A percentile compares a stretch with the other conserved stretches of the same genome.
Evolutionary conservation across 2,888 invertebrate genomes (phyloP).

Genomic region (Psococerastis gibbosa): DNA sequence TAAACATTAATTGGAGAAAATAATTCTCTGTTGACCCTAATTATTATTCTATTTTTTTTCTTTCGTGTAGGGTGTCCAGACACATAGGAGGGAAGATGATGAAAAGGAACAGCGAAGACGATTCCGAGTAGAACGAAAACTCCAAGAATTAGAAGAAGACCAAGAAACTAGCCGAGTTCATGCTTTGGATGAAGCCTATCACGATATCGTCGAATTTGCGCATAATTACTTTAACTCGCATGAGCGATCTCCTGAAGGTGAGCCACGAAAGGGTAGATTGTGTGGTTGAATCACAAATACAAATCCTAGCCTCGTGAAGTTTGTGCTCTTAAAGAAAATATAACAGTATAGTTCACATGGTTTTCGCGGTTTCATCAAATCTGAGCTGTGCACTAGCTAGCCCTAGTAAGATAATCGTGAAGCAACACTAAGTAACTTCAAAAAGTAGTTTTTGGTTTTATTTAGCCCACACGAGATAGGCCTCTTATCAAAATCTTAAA

Average conservation of each 20-base stretch:
- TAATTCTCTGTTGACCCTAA: too few relatives aligned
- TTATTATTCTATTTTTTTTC: too few relatives aligned
- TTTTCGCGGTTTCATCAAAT: too few relatives aligned
- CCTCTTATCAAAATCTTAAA: too few relatives aligned
- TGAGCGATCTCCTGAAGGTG: slow-evolving; percentile 65
- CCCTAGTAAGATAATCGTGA: too few relatives aligned
- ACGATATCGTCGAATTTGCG: slow-evolving; percentile 84
- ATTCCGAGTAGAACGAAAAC: slow-evolving; percentile 66
- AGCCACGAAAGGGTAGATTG: too few relatives aligned
- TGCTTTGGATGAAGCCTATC: slow-evolving; percentile 38
- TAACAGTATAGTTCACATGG: not conserved
- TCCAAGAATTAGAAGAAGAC: slow-evolving; percentile 54
- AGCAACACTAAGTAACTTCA: too few relatives aligned
- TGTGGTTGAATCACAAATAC: too few relatives aligned
- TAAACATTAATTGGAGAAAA: too few relatives aligned
- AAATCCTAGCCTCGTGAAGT: not conserved
- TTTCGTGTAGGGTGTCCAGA: slow-evolving; percentile 20
- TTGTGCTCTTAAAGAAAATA: not conserved
- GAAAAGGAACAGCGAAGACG: slow-evolving; percentile 66
- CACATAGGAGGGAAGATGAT: slow-evolving; percentile 21
- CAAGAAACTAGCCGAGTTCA: slow-evolving; percentile 30
- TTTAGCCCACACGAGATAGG: too few relatives aligned
- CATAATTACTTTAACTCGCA: slow-evolving; percentile 83
- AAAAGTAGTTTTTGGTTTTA: too few relatives aligned
- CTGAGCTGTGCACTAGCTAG: too few relatives aligned